Percentiles rank a stretch among this genome's conserved stretches.
These are phyloP conservation scores for Eupithecia pulchellata DNA, from an alignment of 2,888 invertebrate genomes.

Conservation along the genomic window DNA sequence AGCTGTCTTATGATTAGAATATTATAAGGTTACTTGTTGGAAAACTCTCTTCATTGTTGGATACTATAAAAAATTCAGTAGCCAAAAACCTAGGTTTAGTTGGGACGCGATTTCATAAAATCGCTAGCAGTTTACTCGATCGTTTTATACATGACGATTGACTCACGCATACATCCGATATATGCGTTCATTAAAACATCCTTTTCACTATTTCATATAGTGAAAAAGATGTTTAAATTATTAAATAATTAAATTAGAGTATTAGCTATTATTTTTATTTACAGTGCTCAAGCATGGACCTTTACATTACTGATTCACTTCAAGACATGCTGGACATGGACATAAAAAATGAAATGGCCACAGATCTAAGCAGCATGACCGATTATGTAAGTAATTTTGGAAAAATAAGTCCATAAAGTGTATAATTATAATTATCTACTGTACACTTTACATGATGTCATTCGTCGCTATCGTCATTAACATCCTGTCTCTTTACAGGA, in stretches of 20 bases:
- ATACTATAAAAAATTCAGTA: neutral
- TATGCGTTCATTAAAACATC: neutral
- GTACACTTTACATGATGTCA: neutral
- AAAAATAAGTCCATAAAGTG: neutral
- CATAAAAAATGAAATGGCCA: slow-evolving; percentile 94
- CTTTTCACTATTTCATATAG: neutral
- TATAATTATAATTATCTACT: neutral
- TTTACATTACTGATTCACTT: slow-evolving; percentile 89
- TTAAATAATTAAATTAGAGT: neutral
- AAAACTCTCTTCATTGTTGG: neutral
- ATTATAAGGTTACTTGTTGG: neutral
- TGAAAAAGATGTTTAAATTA: no score
- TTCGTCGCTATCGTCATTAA: slow-evolving; percentile 5
- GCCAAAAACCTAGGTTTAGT: neutral
- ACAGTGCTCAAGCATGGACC: slow-evolving; percentile 85
- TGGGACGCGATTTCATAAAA: neutral
- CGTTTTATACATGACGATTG: neutral
- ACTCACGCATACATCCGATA: neutral
- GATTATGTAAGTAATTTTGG: slow-evolving; percentile 80
- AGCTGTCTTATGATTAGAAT: neutral
- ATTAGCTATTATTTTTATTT: slow-evolving; percentile 10
- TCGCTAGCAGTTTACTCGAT: neutral
- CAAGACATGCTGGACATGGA: slow-evolving; percentile 97
- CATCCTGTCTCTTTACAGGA: slow-evolving; percentile 70
- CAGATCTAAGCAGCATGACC: slow-evolving; percentile 90